Conservation (phyloP, 2,797 vertebrate species). For the Babyrousa celebensis region DNA sequence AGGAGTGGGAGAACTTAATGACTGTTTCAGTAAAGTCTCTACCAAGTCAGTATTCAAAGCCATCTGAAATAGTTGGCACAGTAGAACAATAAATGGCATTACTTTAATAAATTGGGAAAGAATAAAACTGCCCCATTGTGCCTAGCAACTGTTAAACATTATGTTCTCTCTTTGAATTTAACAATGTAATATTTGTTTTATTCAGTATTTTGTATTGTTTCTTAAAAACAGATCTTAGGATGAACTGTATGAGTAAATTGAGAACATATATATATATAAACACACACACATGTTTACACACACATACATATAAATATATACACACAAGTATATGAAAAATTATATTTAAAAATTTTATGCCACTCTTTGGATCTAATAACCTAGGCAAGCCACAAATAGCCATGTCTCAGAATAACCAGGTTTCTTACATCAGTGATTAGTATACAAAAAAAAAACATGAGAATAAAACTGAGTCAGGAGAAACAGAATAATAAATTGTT, state of each 20-base stretch:
- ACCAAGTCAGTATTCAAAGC: slow-evolving; percentile 81
- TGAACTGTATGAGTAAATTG: slow-evolving; percentile 42
- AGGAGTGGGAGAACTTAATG: slow-evolving; percentile 83
- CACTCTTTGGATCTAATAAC: slow-evolving; percentile 8
- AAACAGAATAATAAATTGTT: slow-evolving; percentile 22
- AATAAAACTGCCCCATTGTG: slow-evolving; percentile 84
- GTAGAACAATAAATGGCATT: slow-evolving; percentile 83
- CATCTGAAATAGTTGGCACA: slow-evolving; percentile 84
- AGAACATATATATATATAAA: neutral
- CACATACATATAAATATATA: neutral
- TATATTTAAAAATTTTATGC: neutral
- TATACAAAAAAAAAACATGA: slow-evolving; percentile 21
- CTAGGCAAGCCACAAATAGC: neutral
- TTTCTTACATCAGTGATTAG: neutral
- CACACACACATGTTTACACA: neutral
- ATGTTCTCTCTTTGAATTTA: slow-evolving; percentile 79
- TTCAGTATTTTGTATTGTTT: slow-evolving; percentile 73
- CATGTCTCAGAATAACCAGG: neutral
- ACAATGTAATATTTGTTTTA: slow-evolving; percentile 84
- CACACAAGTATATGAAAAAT: neutral
- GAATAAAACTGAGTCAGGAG: neutral
- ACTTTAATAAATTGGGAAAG: slow-evolving; percentile 76
- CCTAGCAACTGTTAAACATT: slow-evolving; percentile 83
- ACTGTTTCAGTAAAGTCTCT: slow-evolving; percentile 79
- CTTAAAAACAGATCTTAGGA: slow-evolving; percentile 69